Base-by-base conservation (phyloP, 35 echinoderm and acorn worm species). In the Apostichopus californicus region DNA sequence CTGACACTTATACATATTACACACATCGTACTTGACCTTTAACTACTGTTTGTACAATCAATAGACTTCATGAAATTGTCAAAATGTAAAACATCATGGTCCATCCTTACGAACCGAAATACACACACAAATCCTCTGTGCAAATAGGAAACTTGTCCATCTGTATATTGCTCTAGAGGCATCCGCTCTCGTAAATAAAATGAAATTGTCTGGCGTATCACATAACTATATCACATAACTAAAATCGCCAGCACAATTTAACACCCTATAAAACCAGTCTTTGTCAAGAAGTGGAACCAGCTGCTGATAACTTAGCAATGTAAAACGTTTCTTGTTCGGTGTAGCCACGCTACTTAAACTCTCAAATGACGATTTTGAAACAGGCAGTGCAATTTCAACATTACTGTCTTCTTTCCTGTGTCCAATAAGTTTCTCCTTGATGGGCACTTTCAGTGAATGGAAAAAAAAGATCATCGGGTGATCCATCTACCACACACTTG, bases 261-360 rank as follows among this genome's bases (percentile, higher is more conserved):
- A 28, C 17, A 82, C 79, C 5, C 79, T 6, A 82, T 54, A 82
- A 82, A 54, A 55, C 79, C 79, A 82, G 5, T 55, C 79, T 55
- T 11, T 8, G 9, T 54, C 79, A 53, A 82, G 14, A 28, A 82
- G 14, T 6, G 34, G 15, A 53, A 52, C 52, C 17, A 82, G 54
- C 24, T 55, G 24, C 6, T 22, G 24, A 54, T 82, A 82, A 54
- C 7, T 11, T 7, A 18, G 5, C 17, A 82, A 18, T 17, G 5
- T 26, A 15, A 34, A 82, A 12, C 46, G 34, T 26, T n/a, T 26
- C 7, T 23, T 15, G 26, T 18, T 54, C 10, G 34, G 79, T 7
- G 46, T 82, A 2, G 24, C 79, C 8, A 23, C 26, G 5, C 25
- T 80, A 17, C 17, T 54, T 17, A 82, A 82, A 82, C 18, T 82